Base-by-base conservation (phyloP, 1,140 invertebrate species). In the Drosophila lacertosa region DNA sequence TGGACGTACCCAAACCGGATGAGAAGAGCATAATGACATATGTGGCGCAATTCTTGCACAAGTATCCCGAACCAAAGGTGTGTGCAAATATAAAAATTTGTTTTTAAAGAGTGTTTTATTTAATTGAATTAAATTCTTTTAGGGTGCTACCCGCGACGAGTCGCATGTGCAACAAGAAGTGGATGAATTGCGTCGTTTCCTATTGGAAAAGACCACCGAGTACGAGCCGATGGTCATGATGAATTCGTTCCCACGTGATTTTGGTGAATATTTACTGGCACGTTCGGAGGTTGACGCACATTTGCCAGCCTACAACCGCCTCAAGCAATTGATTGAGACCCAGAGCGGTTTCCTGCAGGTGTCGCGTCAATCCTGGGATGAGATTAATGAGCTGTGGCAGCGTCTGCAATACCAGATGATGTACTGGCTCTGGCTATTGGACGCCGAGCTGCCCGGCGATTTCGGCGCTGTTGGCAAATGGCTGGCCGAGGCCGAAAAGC, bases 11-110 rank as follows among this genome's bases (percentile, higher is more conserved):
- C 11, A 96, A 97, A 89, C 99, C 99, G 6, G 99, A 99, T 92
- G 98, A 99, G 90, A 97, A 98, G 92, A 99, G 98, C 29, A 97
- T 99, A 71, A 99, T 99, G 98, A 99, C 99, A 24, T 99, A 99
- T 92, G 98, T 99, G 39, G 98, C 99, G 33, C 98, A 99, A 93
- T 99, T 99, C 92, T 93, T 99, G 70, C 97, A 99, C 91, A 98
- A 98, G 92, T 99, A 98, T 92, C 96, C 96, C 15, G 96, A 97
- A 92, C 95, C 96, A 32, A 95, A 94, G 92, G 93, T 93, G 64
- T 79, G 76, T 62, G 15, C 32, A 18, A 10, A 32, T 32, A 15
- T 35, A 53, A 26, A 3, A 26, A n/a, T n/a, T n/a, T n/a, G n/a
- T n/a, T n/a, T n/a, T n/a, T n/a, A n/a, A n/a, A n/a, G n/a, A n/a